A percentile compares a stretch with the other conserved stretches of the same genome.
These are phyloP conservation scores for Trididemnum miniatum DNA, from an alignment of 23 tunicate species.

Conservation along the genomic window DNA sequence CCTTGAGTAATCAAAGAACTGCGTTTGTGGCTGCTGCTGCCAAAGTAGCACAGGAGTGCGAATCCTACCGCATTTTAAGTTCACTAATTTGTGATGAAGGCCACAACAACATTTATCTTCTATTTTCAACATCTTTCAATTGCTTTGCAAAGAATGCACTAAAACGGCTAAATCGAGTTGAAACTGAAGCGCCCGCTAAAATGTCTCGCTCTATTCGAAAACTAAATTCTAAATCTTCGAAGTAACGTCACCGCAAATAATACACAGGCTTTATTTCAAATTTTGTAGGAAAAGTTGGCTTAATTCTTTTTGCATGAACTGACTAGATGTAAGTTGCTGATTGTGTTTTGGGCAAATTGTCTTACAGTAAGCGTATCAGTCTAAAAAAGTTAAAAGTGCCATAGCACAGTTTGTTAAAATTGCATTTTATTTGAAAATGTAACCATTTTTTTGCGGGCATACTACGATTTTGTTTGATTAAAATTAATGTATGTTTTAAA, in stretches of 20 bases:
- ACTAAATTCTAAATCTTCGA: background rate
- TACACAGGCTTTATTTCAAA: background rate
- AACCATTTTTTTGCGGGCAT: background rate
- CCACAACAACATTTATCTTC: background rate
- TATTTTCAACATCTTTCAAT: background rate
- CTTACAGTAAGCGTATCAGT: background rate
- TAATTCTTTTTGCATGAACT: background rate
- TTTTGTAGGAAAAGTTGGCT: background rate
- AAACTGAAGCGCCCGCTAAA: background rate
- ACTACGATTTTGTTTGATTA: background rate
- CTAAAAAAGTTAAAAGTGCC: no score
- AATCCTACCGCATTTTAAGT: background rate
- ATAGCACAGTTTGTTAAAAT: background rate
- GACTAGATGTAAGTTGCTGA: background rate
- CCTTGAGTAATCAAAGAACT: background rate
- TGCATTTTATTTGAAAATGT: background rate
- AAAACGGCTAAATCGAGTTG: background rate
- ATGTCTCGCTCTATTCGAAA: background rate
- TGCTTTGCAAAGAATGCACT: background rate
- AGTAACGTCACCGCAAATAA: background rate
- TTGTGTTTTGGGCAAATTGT: background rate
- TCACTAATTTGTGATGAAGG: background rate
- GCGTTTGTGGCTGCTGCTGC: conserved; percentile 2
- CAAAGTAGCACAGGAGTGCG: background rate
- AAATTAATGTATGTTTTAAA: no score